Base-by-base conservation (phyloP, 2,797 vertebrate genomes). In the Sorex maritimensis region DNA sequence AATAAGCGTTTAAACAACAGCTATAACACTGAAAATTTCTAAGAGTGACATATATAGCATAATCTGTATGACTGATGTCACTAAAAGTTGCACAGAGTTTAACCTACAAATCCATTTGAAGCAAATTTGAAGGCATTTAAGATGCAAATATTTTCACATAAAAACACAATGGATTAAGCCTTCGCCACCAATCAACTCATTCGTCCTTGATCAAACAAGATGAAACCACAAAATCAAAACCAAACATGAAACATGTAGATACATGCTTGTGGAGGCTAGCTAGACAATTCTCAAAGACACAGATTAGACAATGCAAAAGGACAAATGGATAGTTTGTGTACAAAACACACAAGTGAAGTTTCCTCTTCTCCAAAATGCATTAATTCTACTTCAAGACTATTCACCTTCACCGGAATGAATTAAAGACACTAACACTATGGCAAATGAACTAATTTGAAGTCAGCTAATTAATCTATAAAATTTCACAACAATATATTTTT, bases 401-500 rank as follows among this genome's bases (percentile, higher is more conserved):
- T 79, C 26, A 65, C 19, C n/a, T 79, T 79, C 26, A 65, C 19
- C n/a, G 69, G 65, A 28, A 12, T 55, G 8, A 80, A n/a, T 72
- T 69, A 30, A 12, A 1, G 12, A 71, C 52, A 55, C 11, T 10
- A 6, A 58, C 44, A 46, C 30, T 24, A 79, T 11, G 9, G 84
- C 67, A 61, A 67, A 58, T 34, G 91, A 24, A 10, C n/a, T 86
- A 55, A 44, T 68, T 90, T 44, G 77, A 86, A 81, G n/a, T 69
- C 46, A 88, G 23, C 26, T 38, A 26, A 81, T 68, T 13, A 46
- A 73, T 26, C 13, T 75, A 21, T 52, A 81, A 90, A 85, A 44
- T 77, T 92, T 86, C 30, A 38, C 5, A 90, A 46, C 3, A 68
- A 73, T 78, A 78, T 44, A 7, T 91, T 79, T 26, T 86, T 86